Evolutionary conservation across 2,888 invertebrate species (phyloP), one percentile per base, ranked within the genome.

Genomic region (Trichopria drosophilae): DNA sequence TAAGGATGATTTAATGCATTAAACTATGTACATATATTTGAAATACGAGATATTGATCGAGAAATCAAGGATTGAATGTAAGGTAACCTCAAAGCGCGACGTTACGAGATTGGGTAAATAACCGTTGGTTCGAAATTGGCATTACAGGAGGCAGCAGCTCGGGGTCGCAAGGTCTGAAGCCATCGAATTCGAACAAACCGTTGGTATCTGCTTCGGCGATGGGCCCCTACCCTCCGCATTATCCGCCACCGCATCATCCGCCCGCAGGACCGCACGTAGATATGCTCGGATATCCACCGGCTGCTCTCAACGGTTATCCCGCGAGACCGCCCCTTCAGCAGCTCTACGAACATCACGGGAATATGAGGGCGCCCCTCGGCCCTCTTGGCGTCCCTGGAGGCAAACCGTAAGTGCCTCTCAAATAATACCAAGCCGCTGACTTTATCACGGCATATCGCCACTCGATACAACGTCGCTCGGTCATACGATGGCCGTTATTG

Each of bases 351-450:
- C 83, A 84, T 55, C 84, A 84, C 68, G 79, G 82, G 36, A 83
- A 82, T 65, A 84, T 84, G 84, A 78, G 84, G 67, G 84, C 84
- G 41, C 81, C 83, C 46, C 78, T 84, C 23, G 82, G 83, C 54
- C 81, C 83, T 42, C 77, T 87, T 29, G 83, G 84, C 53, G 81
- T 88, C 60, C 87, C 88, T 53, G 88, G 88, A 57, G 90, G 90
- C 68, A 90, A 90, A 81, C 89, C 90, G 90, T 90, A 81, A 88
- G 89, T 86, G 64, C 53, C 54, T 42, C 42, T 56, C 44, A 32
- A 50, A 52, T 53, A 50, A 51, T 47, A 12, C 10, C 18, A 36
- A 12, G 19, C 15, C 35, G 35, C 37, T 23, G 13, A 35, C 28
- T 42, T 34, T 47, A 34, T 31, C 23, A 28, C 28, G 26, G 45